These are phyloP conservation scores for Leptatherina wallacei DNA, from an alignment of 2,797 vertebrate genomes.

Conservation along the genomic window DNA sequence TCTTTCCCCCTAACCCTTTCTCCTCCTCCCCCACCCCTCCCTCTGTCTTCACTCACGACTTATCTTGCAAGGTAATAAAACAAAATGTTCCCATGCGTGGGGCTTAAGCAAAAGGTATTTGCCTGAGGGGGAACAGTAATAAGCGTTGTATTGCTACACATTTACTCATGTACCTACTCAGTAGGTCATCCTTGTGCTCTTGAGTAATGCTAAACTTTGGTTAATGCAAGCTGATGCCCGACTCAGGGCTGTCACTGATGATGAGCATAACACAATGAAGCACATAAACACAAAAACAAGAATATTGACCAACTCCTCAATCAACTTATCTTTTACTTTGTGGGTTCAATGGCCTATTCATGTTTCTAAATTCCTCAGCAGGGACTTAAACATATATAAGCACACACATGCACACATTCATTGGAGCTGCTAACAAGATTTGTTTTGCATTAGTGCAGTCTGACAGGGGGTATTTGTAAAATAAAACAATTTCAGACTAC, in stretches of 20 bases:
- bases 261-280: conserved; percentile 22
- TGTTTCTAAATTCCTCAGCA: conserved; percentile 38
- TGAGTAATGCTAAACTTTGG: conserved; percentile 90
- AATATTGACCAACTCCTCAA: conserved; percentile 24
- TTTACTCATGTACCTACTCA: conserved; percentile 90
- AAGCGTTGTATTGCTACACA: conserved; percentile 91
- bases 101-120: conserved; percentile 94
- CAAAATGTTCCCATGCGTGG: conserved; percentile 91
- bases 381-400: conserved; percentile 30
- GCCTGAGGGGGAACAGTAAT: conserved; percentile 96
- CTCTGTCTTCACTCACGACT: conserved; percentile 83
- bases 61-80: conserved; percentile 97
- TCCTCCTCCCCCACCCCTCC: conserved; percentile 31
- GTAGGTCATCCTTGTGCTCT: conserved; percentile 89
- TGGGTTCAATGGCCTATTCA: conserved; percentile 11
- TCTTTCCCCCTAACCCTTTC: conserved; percentile 17
- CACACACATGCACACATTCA: conserved; percentile 31
- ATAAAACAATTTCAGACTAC: conserved; percentile 83
- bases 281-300: conserved; percentile 9
- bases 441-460: conserved; percentile 79
- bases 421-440: conserved; percentile 73
- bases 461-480: conserved; percentile 78
- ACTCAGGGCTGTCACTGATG: conserved; percentile 65
- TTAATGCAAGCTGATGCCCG: conserved; percentile 86
- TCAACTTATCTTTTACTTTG: conserved; percentile 16